Evolutionary conservation across 2,113 vertebrate genomes (phyloP).

Genomic region (Emydocephalus ijimae): DNA sequence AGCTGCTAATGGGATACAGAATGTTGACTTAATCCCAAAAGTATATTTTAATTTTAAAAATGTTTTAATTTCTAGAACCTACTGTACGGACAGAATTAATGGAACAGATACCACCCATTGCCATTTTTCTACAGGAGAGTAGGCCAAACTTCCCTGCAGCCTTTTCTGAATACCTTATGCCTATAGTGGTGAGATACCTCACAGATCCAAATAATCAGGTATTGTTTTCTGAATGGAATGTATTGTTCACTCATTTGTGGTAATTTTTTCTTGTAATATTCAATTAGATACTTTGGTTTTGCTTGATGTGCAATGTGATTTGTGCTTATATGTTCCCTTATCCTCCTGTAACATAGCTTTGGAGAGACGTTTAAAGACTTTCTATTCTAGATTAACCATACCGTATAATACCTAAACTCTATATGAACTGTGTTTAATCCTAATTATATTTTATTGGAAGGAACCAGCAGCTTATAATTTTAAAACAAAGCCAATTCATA

Average conservation of each 20-base stretch:
- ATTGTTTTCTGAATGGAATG: slow-evolving; percentile 9
- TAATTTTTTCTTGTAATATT: neutral
- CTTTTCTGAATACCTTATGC: slow-evolving; percentile 84
- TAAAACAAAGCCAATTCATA: neutral
- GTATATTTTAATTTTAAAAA: neutral
- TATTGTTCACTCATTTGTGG: neutral
- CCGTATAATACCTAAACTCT: neutral
- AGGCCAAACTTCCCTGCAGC: slow-evolving; percentile 80
- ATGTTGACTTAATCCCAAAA: neutral
- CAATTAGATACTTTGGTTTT: neutral
- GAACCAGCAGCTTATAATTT: neutral
- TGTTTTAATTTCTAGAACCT: slow-evolving; percentile 72
- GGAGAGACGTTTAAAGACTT: neutral
- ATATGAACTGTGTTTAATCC: neutral
- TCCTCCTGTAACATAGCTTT: neutral
- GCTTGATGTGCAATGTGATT: neutral
- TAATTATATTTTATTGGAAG: neutral
- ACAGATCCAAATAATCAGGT: slow-evolving; percentile 89
- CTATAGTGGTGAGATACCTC: slow-evolving; percentile 81
- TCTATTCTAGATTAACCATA: neutral
- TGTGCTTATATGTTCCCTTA: neutral
- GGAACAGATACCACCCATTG: slow-evolving; percentile 87
- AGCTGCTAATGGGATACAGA: neutral
- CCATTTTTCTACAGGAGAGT: slow-evolving; percentile 85
- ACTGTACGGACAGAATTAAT: slow-evolving; percentile 86